Evolutionary conservation across 2,113 vertebrate species (phyloP).

Genomic region (Talpa occidentalis): DNA sequence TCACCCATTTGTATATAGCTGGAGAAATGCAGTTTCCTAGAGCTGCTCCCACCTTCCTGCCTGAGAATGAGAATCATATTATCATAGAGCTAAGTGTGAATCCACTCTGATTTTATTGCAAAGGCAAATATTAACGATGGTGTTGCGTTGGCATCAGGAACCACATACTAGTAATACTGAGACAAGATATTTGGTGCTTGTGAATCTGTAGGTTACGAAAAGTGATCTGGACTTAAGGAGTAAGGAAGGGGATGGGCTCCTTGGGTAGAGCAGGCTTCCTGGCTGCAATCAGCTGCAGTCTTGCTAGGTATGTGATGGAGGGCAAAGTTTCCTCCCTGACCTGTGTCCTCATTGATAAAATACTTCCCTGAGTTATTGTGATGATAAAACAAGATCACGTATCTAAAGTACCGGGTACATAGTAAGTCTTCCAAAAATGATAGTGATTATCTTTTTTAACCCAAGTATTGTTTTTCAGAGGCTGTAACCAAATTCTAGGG

Average conservation of each 20-base stretch:
- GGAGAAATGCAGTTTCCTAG: not conserved
- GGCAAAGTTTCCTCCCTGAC: not conserved
- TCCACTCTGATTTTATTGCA: not conserved
- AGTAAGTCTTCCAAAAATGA: not conserved
- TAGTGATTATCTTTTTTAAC: not conserved
- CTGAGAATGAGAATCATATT: not conserved
- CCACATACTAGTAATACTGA: not conserved
- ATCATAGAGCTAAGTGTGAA: not conserved
- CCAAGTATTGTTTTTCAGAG: conserved; percentile 39
- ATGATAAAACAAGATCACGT: not conserved
- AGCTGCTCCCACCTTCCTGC: not conserved
- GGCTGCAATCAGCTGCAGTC: not conserved
- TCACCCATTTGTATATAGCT: not conserved
- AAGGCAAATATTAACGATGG: not conserved
- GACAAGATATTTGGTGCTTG: not conserved
- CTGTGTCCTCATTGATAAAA: not conserved
- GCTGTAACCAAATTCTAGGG: not conserved
- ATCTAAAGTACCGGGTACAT: not conserved
- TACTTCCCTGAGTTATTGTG: not conserved
- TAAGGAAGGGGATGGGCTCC: not conserved
- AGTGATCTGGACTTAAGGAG: not conserved
- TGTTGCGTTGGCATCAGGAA: not conserved
- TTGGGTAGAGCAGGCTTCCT: not conserved
- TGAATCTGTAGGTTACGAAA: not conserved
- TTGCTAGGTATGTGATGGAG: not conserved